Base-by-base conservation (phyloP, 1,140 invertebrate genomes). In the Aricia agestis region DNA sequence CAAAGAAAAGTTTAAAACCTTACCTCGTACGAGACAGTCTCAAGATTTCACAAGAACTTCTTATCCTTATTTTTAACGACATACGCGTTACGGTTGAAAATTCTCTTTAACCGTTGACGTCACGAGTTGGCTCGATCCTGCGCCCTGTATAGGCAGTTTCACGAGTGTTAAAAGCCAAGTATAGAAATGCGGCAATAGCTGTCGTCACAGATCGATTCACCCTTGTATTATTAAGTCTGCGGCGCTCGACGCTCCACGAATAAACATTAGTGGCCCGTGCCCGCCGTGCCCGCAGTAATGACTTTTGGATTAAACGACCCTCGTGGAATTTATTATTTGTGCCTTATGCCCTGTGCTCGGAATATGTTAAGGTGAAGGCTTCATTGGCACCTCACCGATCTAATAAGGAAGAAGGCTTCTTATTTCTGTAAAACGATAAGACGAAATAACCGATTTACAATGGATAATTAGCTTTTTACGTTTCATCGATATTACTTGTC, bases 201-300 rank as follows among this genome's bases (percentile, higher is more conserved):
- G 59, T 25, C 59, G 80, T 82, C 82, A 84, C 83, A 63, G 82
- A 76, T 76, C 74, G 70, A 77, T 81, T 76, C 71, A 74, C 68
- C 74, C 77, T 78, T 80, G 79, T 80, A 86, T 52, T 52, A 52
- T 52, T 85, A 83, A 82, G 73, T 68, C 70, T 45, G 63, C 72
- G 76, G 76, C 75, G 13, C 45, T 69, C 75, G 81, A 78, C 78
- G 74, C 69, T 84, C 78, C 78, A 81, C 71, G 81, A 82, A 84
- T 84, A 87, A 85, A 82, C 82, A 84, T 87, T 82, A 81, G 71
- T 66, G 73, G 19, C 10, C 59, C 18, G 59, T 63, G 59, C 18
- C 73, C n/a, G 59, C 59, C 15, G 57, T 58, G 18, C 19, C 73
- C 72, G 67, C 69, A 72, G 72, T 82, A 85, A 84, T 85, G 76